phyloP scores from a whole-genome alignment of 2,888 invertebrate genomes.

The Parnassius apollo region DNA sequence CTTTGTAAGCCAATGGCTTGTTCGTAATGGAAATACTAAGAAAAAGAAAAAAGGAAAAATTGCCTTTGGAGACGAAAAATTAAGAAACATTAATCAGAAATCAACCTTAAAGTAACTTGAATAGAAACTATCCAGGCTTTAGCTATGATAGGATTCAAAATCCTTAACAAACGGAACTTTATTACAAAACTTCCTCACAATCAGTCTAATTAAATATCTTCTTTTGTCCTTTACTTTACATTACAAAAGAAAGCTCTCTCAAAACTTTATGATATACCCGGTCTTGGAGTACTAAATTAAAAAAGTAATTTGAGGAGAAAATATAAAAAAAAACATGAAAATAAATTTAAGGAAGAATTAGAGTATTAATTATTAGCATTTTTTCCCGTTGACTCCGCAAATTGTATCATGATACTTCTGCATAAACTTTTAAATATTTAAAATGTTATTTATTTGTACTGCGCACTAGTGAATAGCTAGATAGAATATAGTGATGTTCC shows the following conservation, averaged over 20 bases:
- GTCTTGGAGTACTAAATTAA: constrained; percentile 15
- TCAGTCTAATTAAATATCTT: constrained; percentile 22
- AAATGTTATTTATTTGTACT: too few species aligned
- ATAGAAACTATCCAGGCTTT: constrained; percentile 19
- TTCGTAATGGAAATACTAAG: constrained; percentile 23
- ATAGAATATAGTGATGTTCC: too few species aligned
- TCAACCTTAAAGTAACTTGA: constrained; percentile 18
- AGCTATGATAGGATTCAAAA: constrained; percentile 10
- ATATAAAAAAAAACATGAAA: background rate
- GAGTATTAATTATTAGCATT: too few species aligned
- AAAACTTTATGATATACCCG: constrained; percentile 15
- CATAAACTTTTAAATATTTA: too few species aligned
- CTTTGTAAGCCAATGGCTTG: constrained; percentile 25
- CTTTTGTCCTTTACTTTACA: constrained; percentile 19
- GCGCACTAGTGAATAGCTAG: too few species aligned
- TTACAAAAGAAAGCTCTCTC: constrained; percentile 10
- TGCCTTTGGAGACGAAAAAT: constrained; percentile 17
- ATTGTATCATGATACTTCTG: too few species aligned
- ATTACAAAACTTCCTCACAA: constrained; percentile 22
- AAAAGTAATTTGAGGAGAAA: background rate
- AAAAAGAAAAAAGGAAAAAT: constrained; percentile 14
- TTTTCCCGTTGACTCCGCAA: too few species aligned
- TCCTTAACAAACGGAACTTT: constrained; percentile 22
- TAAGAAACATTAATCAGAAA: constrained; percentile 20
- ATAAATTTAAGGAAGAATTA: too few species aligned